phyloP scores from a whole-genome alignment of 2,888 invertebrate genomes.

The Axea sp. region DNA sequence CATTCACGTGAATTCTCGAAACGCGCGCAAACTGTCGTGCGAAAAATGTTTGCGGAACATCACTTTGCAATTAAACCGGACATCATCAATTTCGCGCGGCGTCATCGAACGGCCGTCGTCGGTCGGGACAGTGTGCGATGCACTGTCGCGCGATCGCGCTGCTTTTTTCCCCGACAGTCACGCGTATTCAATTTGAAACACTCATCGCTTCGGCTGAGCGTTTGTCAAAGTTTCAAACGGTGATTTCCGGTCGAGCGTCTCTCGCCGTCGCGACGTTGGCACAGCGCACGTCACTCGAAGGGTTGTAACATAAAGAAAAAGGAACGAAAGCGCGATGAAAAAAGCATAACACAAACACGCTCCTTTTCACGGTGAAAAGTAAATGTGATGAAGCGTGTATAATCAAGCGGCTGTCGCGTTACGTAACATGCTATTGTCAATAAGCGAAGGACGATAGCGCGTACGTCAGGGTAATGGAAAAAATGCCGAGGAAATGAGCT shows the following conservation, averaged over 20 bases:
- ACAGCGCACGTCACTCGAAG: constrained; percentile 57
- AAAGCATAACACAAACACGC: constrained; percentile 40
- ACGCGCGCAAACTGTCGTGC: not conserved
- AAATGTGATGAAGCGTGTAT: constrained; percentile 54
- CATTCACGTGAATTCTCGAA: too few relatives aligned
- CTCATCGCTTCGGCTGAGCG: constrained; percentile 34
- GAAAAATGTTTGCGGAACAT: constrained; percentile 12
- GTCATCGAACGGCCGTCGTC: constrained; percentile 2
- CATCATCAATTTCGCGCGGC: constrained; percentile 2
- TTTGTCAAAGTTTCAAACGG: constrained; percentile 55
- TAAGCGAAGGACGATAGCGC: constrained; percentile 58
- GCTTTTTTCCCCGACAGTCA: too few relatives aligned
- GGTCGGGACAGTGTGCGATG: too few relatives aligned
- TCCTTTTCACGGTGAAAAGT: constrained; percentile 59
- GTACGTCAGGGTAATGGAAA: constrained; percentile 51
- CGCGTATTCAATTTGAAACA: constrained; percentile 21
- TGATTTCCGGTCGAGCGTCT: constrained; percentile 54
- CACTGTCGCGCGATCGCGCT: too few relatives aligned
- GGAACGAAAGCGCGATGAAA: constrained; percentile 38
- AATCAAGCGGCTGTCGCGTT: constrained; percentile 57
- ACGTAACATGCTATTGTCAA: constrained; percentile 63
- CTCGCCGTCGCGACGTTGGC: constrained; percentile 59
- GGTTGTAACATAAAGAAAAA: constrained; percentile 52
- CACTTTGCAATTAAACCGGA: constrained; percentile 23
- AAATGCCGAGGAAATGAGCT: constrained; percentile 58